Percentiles rank a stretch among this genome's conserved stretches.
Conservation (phyloP, 2,888 invertebrate genomes). For the Diabrotica balteata region DNA sequence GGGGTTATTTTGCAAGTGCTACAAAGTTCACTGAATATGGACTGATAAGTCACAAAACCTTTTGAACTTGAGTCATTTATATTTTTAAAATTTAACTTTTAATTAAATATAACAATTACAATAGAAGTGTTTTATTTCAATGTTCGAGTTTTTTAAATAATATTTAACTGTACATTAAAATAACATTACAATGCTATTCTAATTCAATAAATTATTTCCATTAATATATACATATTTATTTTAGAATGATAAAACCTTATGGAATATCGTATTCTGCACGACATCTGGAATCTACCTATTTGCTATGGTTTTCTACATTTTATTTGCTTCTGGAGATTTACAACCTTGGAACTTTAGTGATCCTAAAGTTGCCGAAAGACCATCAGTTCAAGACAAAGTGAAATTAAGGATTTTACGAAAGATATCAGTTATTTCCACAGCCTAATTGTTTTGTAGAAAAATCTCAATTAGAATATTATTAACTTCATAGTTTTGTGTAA, state of each 20-base stretch:
- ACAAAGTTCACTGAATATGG: no score
- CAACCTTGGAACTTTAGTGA: conserved; percentile 70
- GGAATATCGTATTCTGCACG: conserved; percentile 79
- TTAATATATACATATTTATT: neutral
- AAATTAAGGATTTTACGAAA: conserved; percentile 26
- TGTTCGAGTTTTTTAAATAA: no score
- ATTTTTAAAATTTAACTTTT: no score
- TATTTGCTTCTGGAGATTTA: conserved; percentile 71
- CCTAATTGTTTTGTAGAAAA: neutral
- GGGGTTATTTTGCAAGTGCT: no score
- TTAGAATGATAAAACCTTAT: conserved; percentile 71
- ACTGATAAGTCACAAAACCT: no score
- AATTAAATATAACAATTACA: no score
- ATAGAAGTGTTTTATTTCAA: no score
- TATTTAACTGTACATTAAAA: no score
- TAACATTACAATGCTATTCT: no score
- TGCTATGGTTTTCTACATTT: conserved; percentile 72
- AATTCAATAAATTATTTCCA: no score
- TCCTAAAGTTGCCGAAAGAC: neutral
- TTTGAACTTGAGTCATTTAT: no score
- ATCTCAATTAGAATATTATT: neutral
- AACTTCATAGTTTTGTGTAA: no score
- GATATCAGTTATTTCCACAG: conserved; percentile 19
- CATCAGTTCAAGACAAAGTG: conserved; percentile 2
- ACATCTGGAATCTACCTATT: conserved; percentile 74